A percentile compares a stretch with the other conserved stretches of the same genome.
These are phyloP conservation scores for Hipparchia sbordonii DNA, from an alignment of 2,888 invertebrate genomes.

Conservation along the genomic window DNA sequence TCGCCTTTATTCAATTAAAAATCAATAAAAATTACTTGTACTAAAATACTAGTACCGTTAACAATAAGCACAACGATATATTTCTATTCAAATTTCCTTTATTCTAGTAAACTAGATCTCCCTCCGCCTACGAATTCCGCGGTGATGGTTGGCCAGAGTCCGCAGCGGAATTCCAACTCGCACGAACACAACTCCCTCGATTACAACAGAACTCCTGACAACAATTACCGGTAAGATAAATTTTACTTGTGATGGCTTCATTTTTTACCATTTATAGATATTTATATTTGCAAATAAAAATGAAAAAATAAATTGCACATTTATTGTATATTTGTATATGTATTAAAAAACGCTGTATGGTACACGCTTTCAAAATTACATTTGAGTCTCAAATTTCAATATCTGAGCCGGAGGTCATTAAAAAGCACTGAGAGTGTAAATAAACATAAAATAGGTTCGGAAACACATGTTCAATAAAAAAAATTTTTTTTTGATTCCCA, in stretches of 20 bases:
- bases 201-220: conserved; percentile 62
- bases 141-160: conserved; percentile 67
- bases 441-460: too few relatives aligned
- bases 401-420: too few relatives aligned
- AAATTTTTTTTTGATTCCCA: conserved; percentile 14
- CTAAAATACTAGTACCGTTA: too few relatives aligned
- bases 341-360: too few relatives aligned
- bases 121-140: conserved; percentile 69
- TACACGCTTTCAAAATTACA: too few relatives aligned
- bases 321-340: too few relatives aligned
- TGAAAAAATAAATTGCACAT: too few relatives aligned
- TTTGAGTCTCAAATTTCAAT: too few relatives aligned
- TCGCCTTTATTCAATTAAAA: too few relatives aligned
- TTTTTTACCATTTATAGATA: too few relatives aligned
- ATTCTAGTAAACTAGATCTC: conserved; percentile 71
- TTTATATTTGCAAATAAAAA: too few relatives aligned
- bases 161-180: conserved; percentile 73
- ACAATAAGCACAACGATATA: neutral
- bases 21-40: too few relatives aligned
- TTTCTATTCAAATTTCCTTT: neutral
- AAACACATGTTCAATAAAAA: neutral
- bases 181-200: conserved; percentile 75
- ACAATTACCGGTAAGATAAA: conserved; percentile 60
- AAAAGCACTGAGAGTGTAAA: neutral
- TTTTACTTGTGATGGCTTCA: neutral